These are phyloP conservation scores for Drosophila anceps DNA, from an alignment of 2,888 invertebrate species.

Conservation along the genomic window DNA sequence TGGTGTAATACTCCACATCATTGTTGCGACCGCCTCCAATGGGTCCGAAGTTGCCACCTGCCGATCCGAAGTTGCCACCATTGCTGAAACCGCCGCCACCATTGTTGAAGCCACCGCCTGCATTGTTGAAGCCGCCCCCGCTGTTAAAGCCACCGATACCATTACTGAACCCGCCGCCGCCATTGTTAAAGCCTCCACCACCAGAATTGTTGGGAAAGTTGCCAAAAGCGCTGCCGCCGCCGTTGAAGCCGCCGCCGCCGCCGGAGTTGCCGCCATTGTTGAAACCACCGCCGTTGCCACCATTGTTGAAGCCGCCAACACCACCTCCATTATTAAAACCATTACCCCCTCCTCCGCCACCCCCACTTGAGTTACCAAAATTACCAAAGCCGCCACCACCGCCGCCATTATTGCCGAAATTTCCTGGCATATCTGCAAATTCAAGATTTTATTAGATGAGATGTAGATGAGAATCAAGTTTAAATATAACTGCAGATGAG, in stretches of 20 bases:
- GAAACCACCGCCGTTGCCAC: constrained; percentile 65
- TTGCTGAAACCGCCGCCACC: constrained; percentile 50
- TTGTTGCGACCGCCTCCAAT: constrained; percentile 72
- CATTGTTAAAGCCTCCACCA: constrained; percentile 27
- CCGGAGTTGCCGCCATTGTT: constrained; percentile 40
- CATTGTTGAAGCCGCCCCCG: constrained; percentile 65
- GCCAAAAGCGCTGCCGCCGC: constrained; percentile 33
- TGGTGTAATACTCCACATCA: constrained; percentile 78
- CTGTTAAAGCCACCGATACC: constrained; percentile 58
- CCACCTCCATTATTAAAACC: constrained; percentile 26
- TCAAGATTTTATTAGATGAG: background rate
- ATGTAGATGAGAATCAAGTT: background rate
- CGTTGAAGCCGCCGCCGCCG: constrained; percentile 41
- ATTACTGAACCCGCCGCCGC: constrained; percentile 49
- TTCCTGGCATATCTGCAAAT: constrained; percentile 49
- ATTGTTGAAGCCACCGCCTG: constrained; percentile 49
- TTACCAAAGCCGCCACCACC: constrained; percentile 42
- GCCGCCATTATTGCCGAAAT: constrained; percentile 48
- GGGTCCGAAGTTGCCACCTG: constrained; percentile 60
- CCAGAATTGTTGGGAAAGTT: constrained; percentile 34
- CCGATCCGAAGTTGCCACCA: constrained; percentile 37
- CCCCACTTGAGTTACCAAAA: constrained; percentile 24
- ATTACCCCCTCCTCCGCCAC: constrained; percentile 6
- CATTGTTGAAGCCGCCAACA: constrained; percentile 51
- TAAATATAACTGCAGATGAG: background rate